phyloP scores from a whole-genome alignment of 2,113 vertebrate species.

The Nannospalax galili region DNA sequence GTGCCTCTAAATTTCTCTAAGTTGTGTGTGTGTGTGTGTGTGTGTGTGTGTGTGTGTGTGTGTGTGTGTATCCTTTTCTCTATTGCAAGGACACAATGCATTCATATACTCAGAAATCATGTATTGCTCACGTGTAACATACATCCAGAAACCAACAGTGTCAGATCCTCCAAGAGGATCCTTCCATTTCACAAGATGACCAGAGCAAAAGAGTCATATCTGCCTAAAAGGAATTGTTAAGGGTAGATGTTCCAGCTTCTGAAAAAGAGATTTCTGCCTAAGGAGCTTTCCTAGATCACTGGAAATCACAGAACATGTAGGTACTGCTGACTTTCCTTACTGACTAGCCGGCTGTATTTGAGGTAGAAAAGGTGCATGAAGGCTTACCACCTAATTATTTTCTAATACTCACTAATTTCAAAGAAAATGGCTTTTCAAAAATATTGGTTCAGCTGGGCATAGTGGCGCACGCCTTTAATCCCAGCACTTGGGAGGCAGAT shows the following conservation, averaged over 20 bases:
- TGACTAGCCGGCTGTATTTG: background rate
- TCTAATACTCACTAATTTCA: background rate
- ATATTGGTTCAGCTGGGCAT: too few relatives aligned
- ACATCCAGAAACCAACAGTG: background rate
- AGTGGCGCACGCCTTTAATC: too few relatives aligned
- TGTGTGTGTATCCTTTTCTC: background rate
- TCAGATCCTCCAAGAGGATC: background rate
- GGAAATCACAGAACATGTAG: background rate
- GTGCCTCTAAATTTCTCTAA: background rate
- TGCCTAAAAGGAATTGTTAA: background rate
- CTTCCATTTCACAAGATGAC: background rate
- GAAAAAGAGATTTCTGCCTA: constrained; percentile 6
- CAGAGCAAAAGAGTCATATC: background rate
- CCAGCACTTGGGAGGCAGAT: too few relatives aligned
- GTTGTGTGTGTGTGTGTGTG: too few relatives aligned
- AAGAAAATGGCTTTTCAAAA: constrained; percentile 4
- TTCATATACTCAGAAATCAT: background rate
- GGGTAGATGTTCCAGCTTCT: background rate
- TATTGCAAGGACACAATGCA: background rate
- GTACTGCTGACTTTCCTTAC: background rate
- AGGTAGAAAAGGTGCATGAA: background rate
- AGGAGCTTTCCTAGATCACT: background rate
- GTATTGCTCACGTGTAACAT: background rate
- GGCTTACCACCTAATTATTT: background rate
- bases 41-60: too few relatives aligned